Base-by-base conservation (phyloP, 2,113 vertebrate species). In the Rafetus swinhoei region DNA sequence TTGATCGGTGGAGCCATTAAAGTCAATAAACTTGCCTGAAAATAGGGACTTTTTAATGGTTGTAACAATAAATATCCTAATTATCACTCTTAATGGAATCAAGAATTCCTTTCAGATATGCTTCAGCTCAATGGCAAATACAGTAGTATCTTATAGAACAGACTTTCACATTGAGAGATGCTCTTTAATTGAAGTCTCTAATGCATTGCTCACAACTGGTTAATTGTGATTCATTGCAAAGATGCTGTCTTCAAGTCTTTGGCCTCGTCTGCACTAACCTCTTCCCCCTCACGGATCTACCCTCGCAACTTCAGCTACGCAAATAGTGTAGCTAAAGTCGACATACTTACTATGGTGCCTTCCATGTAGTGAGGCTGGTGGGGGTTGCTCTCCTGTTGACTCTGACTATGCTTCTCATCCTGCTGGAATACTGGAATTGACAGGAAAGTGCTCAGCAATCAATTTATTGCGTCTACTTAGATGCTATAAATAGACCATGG, bases 151-250 rank as follows among this genome's bases (percentile, higher is more conserved):
- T 72, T 84, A 15, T 72, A 56, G 55, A 77, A 35, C 54, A 57
- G 25, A 52, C 57, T 86, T 60, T 85, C 24, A 9, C 8, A 21
- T 29, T 1, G 4, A 1, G 12, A 25, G 79, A 60, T 60, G 55
- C 12, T 60, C 52, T 45, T 53, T 57, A 77, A 24, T 76, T 54
- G 60, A 55, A 54, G 81, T 54, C 84, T 6, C 0, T 0, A 1
- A 0, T 0, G 35, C 19, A 7, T 85, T 62, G 62, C 2, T 32
- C 29, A 74, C 19, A 69, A 9, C 62, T 74, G 83, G 50, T n/a
- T 76, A 9, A 21, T 56, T 21, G 4, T 6, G n/a, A 32, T 59
- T 88, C 76, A 25, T 10, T 79, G 54, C 7, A 16, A 69, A 55
- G 45, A 0, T 65, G 14, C 4, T 22, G 35, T 25, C 56, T 90